Evolutionary conservation across 2,113 vertebrate genomes (phyloP), one percentile per base, ranked within the genome.

Genomic region (Neotoma lepida): DNA sequence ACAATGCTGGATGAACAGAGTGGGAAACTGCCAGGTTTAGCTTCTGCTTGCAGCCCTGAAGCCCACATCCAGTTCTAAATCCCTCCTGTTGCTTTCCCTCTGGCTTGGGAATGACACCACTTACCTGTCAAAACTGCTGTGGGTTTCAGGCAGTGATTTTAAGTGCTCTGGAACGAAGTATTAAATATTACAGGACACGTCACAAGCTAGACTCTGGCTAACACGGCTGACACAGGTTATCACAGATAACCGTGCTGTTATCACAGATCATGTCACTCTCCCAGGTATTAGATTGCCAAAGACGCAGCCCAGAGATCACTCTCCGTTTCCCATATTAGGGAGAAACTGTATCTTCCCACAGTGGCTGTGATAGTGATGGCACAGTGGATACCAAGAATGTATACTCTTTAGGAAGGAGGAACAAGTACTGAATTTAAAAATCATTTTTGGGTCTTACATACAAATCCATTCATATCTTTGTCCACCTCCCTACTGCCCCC

Each of bases 181-280:
- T 86, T 89, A 6, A 89, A 68, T 73, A 77, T 85, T 61, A 93
- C 76, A 95, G 82, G 66, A 49, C 3, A 78, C 4, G 51, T 39
- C n/a, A 64, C 39, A 39, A 66, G 66, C 86, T 28, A 64, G 58
- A 92, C 66, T 89, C 78, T 66, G 61, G 63, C 28, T 49, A 28
- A 92, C 64, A 30, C 0, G 0, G 35, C 58, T 9, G 58, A 66
- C 12, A 0, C n/a, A n/a, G n/a, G 58, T 61, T 61, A 26, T 61
- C 22, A 61, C 58, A n/a, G n/a, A n/a, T n/a, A n/a, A n/a, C n/a
- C n/a, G n/a, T n/a, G 14, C 76, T 91, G 22, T 17, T 22, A 15
- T 46, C 96, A 93, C 94, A 95, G 91, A 90, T 87, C 92, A 74
- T 54, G 44, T 76, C 86, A 61, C 6, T 51, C 68, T 81, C 41